phyloP scores from a whole-genome alignment of 2,888 invertebrate species.

The Sympetrum striolatum region DNA sequence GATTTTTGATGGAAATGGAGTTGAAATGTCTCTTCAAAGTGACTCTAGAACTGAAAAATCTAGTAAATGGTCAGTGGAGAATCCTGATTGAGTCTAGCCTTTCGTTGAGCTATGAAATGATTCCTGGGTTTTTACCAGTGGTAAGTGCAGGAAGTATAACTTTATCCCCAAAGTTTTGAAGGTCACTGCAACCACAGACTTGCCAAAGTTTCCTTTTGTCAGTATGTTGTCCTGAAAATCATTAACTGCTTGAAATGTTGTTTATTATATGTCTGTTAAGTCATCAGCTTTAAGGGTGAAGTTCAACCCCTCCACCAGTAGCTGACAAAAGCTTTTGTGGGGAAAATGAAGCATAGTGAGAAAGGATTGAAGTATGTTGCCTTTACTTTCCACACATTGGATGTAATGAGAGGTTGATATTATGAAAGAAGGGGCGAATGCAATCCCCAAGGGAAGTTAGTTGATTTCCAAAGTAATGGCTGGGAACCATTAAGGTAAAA shows the following conservation, averaged over 20 bases:
- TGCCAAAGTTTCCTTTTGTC: neutral
- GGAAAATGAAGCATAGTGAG: too few relatives aligned
- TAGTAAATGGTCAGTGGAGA: neutral
- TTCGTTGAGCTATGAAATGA: neutral
- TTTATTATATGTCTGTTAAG: too few relatives aligned
- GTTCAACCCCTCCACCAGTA: too few relatives aligned
- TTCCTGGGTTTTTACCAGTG: neutral
- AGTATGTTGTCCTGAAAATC: neutral
- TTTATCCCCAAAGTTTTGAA: neutral
- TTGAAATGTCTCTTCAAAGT: neutral
- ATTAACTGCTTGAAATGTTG: neutral
- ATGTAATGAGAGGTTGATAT: too few relatives aligned
- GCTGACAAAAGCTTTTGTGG: too few relatives aligned
- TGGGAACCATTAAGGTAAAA: too few relatives aligned
- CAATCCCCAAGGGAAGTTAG: too few relatives aligned
- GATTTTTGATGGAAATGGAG: neutral
- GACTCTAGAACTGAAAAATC: neutral
- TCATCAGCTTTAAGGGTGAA: too few relatives aligned
- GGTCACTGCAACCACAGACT: neutral
- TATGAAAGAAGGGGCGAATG: too few relatives aligned
- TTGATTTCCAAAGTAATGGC: too few relatives aligned
- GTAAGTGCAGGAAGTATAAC: neutral
- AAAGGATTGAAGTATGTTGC: too few relatives aligned
- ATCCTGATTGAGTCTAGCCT: neutral
- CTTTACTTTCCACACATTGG: neutral